Evolutionary conservation across 2,797 vertebrate genomes (phyloP).

Genomic region (Phoebastria nigripes): DNA sequence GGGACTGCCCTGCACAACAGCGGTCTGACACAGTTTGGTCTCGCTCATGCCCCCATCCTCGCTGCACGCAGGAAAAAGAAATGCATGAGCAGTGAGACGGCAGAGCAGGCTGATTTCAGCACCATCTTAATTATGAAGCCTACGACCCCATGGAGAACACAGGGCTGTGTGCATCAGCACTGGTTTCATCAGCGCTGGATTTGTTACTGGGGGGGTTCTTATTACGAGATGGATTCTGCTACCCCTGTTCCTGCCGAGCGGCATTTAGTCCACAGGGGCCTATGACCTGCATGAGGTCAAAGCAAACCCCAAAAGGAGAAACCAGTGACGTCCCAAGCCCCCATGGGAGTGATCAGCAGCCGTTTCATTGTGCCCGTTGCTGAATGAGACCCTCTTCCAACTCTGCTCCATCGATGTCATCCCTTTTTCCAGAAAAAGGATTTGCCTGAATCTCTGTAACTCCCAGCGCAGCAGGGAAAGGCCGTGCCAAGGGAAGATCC

Average conservation of each 20-base stretch:
- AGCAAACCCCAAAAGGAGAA: not conserved
- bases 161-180: fast-evolving
- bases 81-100: not conserved
- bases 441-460: not conserved
- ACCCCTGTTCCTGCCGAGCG: not conserved
- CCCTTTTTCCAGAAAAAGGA: not conserved
- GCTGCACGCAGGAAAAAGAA: not conserved
- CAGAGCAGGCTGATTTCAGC: not conserved
- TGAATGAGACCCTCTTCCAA: not conserved
- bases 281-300: not conserved
- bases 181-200: not conserved
- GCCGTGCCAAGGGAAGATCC: not conserved
- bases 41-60: not conserved
- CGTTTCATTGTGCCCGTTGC: fast-evolving
- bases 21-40: not conserved
- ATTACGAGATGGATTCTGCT: not conserved
- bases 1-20: not conserved
- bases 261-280: not conserved
- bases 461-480: not conserved
- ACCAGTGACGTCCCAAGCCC: not conserved
- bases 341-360: not conserved
- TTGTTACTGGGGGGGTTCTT: not conserved
- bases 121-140: not conserved
- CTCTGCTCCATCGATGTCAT: not conserved
- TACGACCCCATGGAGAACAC: not conserved